Evolutionary conservation across 2,888 invertebrate species (phyloP).

Genomic region (Tortricodes alternella): DNA sequence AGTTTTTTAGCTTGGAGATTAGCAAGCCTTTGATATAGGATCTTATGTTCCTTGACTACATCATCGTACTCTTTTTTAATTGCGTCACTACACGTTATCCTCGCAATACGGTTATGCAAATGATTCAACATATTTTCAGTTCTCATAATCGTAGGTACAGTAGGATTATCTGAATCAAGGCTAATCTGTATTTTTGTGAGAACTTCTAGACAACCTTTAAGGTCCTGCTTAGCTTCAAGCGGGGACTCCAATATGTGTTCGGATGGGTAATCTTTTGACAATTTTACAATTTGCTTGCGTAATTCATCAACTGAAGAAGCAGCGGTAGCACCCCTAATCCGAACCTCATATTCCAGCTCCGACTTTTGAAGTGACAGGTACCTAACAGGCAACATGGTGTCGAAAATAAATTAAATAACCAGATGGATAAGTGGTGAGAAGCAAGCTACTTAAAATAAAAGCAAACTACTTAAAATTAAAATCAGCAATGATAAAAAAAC

Average conservation of each 20-base stretch:
- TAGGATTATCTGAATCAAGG: conserved; percentile 3
- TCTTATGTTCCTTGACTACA: no score
- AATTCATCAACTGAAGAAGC: conserved; percentile 15
- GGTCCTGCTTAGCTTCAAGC: conserved; percentile 8
- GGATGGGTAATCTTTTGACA: not conserved
- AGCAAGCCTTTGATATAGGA: no score
- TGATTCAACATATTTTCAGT: conserved; percentile 15
- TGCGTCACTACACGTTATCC: conserved; percentile 1
- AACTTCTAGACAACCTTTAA: conserved; percentile 5
- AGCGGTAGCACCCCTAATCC: conserved; percentile 14
- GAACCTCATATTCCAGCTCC: conserved; percentile 23
- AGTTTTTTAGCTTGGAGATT: not conserved
- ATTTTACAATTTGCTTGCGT: conserved; percentile 10
- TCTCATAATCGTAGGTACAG: not conserved
- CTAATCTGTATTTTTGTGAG: conserved; percentile 1
- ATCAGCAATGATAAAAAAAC: not conserved
- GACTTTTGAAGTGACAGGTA: conserved; percentile 18
- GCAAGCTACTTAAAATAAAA: not conserved
- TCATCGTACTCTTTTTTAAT: no score
- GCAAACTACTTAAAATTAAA: no score
- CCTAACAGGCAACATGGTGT: not conserved
- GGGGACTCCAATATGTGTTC: conserved; percentile 2
- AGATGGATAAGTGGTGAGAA: not conserved
- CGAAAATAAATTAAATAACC: not conserved
- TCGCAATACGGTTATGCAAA: conserved; percentile 4